Evolutionary conservation across 1,140 invertebrate genomes (phyloP).

Genomic region (Holcopasites calliopsidis): DNA sequence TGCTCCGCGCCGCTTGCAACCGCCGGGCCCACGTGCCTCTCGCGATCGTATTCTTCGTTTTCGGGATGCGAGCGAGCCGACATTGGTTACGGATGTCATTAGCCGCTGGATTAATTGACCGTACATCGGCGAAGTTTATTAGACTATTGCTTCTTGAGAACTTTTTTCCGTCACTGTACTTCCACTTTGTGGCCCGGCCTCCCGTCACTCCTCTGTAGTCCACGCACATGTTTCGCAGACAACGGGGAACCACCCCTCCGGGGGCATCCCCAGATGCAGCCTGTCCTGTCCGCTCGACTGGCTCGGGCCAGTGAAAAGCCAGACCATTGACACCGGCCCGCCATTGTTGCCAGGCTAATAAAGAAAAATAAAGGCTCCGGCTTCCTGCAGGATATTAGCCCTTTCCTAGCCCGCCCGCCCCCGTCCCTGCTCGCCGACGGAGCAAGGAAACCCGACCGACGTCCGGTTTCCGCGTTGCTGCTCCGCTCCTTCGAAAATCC

Average conservation of each 20-base stretch:
- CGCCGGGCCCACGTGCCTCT: background rate
- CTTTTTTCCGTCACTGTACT: too few species aligned
- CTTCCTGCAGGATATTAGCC: conserved; percentile 29
- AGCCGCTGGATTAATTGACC: too few species aligned
- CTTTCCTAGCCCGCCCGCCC: conserved; percentile 7
- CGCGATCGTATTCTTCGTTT: background rate
- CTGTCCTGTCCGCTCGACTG: conserved; percentile 39
- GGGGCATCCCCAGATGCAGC: conserved; percentile 52
- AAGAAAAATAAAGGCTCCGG: conserved; percentile 44
- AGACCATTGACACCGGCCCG: conserved; percentile 56
- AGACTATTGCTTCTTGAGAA: too few species aligned
- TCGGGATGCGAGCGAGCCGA: too few species aligned
- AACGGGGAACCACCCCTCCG: too few species aligned
- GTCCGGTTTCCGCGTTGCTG: conserved; percentile 40
- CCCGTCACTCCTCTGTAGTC: too few species aligned
- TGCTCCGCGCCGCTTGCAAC: too few species aligned
- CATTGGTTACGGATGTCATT: too few species aligned
- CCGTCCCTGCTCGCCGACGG: background rate
- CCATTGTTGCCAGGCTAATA: conserved; percentile 53
- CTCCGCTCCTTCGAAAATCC: conserved; percentile 24
- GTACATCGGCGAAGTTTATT: too few species aligned
- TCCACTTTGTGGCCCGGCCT: too few species aligned
- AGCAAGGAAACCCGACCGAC: conserved; percentile 4
- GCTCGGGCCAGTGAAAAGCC: conserved; percentile 43
- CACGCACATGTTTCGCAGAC: too few species aligned